These are phyloP conservation scores for Isichthys henryi DNA, from an alignment of 2,113 vertebrate species.

Conservation along the genomic window DNA sequence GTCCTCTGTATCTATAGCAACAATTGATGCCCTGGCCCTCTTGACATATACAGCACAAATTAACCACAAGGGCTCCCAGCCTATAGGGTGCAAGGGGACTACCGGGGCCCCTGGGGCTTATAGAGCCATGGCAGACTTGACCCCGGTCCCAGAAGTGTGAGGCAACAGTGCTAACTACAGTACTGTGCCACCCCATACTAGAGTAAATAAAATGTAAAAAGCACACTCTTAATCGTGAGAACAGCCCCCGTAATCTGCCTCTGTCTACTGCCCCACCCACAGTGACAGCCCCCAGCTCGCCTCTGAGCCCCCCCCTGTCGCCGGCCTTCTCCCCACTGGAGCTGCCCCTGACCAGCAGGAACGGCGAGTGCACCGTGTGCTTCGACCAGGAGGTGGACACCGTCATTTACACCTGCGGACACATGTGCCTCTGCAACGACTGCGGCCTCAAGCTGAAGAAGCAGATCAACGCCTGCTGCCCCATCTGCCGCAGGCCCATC, in stretches of 20 bases:
- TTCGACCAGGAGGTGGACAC: constrained; percentile 97
- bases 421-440: constrained; percentile 96
- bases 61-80: background rate
- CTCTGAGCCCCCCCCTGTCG: constrained; percentile 82
- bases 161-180: background rate
- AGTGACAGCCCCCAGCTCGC: constrained; percentile 97
- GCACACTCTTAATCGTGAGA: background rate
- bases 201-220: background rate
- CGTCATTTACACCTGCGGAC: constrained; percentile 96
- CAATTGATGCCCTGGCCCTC: background rate
- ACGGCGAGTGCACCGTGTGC: constrained; percentile 88
- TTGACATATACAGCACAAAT: background rate
- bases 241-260: background rate
- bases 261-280: constrained; percentile 21
- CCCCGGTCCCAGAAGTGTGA: background rate
- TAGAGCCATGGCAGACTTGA: background rate
- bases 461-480: constrained; percentile 89
- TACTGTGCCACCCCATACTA: background rate
- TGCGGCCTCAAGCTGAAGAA: constrained; percentile 90
- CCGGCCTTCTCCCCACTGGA: constrained; percentile 66
- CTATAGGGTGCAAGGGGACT: background rate
- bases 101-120: background rate
- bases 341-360: constrained; percentile 70
- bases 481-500: constrained; percentile 91
- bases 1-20: background rate